Evolutionary conservation across 2,797 vertebrate genomes (phyloP).

Genomic region (Crypturellus tataupa): DNA sequence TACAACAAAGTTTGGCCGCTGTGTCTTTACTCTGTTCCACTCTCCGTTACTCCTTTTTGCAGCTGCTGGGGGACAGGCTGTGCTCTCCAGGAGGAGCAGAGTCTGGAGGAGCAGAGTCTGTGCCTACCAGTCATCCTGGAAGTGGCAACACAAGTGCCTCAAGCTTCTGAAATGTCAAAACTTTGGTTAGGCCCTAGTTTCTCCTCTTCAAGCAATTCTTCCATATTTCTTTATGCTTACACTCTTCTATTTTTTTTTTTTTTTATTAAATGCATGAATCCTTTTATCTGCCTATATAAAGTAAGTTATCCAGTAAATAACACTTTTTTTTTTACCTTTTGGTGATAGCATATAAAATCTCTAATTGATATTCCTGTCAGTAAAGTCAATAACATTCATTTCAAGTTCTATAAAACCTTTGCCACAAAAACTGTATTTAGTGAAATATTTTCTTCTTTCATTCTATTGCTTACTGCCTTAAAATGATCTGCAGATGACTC

Average conservation of each 20-base stretch:
- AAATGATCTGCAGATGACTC: not conserved
- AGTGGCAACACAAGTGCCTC: too few species aligned
- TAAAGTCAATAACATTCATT: not conserved
- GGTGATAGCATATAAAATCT: not conserved
- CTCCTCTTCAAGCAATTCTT: too few species aligned
- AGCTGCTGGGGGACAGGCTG: too few species aligned
- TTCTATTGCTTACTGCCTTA: not conserved
- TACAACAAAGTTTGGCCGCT: too few species aligned
- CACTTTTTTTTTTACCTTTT: not conserved
- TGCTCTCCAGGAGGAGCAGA: too few species aligned
- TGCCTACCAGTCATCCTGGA: too few species aligned
- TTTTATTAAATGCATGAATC: not conserved
- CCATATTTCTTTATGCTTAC: not conserved
- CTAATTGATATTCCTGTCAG: not conserved
- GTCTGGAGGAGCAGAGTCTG: too few species aligned
- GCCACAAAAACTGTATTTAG: not conserved
- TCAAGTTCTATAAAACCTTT: not conserved
- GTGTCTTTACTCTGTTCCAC: too few species aligned
- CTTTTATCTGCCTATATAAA: not conserved
- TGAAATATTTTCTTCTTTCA: not conserved
- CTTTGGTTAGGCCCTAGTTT: too few species aligned
- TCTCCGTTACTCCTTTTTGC: too few species aligned
- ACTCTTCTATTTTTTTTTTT: not conserved
- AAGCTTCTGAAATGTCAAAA: too few species aligned
- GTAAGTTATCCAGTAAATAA: not conserved